phyloP scores from a whole-genome alignment of 2,888 invertebrate genomes.

The Argynnis bischoffii region DNA sequence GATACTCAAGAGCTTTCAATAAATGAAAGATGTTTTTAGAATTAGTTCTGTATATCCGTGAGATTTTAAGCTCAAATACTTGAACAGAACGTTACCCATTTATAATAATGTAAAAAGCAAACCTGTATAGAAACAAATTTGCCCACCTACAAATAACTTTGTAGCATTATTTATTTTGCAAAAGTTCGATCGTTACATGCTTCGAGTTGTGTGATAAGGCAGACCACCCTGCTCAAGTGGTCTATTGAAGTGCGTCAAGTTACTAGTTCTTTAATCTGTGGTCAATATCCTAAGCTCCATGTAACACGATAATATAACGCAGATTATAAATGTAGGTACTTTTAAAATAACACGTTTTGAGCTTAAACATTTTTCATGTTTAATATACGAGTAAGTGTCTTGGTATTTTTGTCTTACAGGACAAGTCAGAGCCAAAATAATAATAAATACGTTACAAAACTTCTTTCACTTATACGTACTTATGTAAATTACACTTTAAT shows the following conservation, averaged over 20 bases:
- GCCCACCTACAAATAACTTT: constrained; percentile 3
- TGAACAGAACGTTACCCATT: too few species aligned
- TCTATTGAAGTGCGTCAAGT: constrained; percentile 12
- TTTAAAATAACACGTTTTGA: not conserved
- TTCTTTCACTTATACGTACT: too few species aligned
- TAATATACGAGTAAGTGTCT: not conserved
- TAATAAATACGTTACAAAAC: too few species aligned
- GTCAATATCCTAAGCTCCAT: constrained; percentile 10
- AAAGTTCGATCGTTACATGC: not conserved
- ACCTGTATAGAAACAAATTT: constrained; percentile 2
- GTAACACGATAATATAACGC: constrained; percentile 6
- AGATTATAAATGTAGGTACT: constrained; percentile 7
- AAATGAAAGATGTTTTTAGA: too few species aligned
- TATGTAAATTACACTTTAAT: too few species aligned
- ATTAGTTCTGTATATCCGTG: too few species aligned
- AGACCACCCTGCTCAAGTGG: constrained; percentile 14
- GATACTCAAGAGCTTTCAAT: too few species aligned
- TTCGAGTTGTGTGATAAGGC: constrained; percentile 13
- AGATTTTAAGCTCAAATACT: too few species aligned
- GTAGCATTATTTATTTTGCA: constrained; percentile 17
- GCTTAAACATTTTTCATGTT: not conserved
- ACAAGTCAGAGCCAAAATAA: too few species aligned
- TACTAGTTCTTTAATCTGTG: too few species aligned
- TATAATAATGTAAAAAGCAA: not conserved
- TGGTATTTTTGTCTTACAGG: too few species aligned